These are phyloP conservation scores for Tenodera sinensis DNA, from an alignment of 2,888 invertebrate genomes.

Conservation along the genomic window DNA sequence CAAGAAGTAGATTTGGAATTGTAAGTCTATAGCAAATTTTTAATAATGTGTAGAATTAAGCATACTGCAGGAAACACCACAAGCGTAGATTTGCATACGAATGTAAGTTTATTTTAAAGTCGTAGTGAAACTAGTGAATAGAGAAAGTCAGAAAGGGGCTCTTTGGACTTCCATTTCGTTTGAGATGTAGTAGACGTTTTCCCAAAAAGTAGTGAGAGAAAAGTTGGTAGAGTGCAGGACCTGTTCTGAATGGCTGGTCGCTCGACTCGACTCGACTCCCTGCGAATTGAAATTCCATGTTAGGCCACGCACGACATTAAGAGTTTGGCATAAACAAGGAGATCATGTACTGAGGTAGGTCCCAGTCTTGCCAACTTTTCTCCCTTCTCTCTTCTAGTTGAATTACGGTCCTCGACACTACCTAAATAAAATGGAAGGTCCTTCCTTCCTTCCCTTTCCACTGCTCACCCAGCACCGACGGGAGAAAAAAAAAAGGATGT, in stretches of 20 bases:
- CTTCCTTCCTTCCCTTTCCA: background rate
- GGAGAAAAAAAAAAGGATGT: background rate
- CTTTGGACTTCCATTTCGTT: background rate
- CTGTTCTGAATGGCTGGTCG: background rate
- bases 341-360: background rate
- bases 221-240: background rate
- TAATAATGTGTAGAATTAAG: no score
- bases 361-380: conserved; percentile 4
- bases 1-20: no score
- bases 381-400: background rate
- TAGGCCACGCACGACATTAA: background rate
- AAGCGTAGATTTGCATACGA: no score
- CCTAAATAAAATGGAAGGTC: background rate
- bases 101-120: no score
- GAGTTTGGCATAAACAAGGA: background rate
- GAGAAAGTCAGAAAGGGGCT: background rate
- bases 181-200: background rate
- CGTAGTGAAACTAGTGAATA: background rate
- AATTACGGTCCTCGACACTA: background rate
- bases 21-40: no score
- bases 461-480: background rate
- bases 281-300: background rate
- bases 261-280: background rate
- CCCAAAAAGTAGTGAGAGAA: background rate
- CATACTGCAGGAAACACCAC: no score